phyloP scores from a whole-genome alignment of 1,140 invertebrate species.

The Cryptotermes secundus region DNA sequence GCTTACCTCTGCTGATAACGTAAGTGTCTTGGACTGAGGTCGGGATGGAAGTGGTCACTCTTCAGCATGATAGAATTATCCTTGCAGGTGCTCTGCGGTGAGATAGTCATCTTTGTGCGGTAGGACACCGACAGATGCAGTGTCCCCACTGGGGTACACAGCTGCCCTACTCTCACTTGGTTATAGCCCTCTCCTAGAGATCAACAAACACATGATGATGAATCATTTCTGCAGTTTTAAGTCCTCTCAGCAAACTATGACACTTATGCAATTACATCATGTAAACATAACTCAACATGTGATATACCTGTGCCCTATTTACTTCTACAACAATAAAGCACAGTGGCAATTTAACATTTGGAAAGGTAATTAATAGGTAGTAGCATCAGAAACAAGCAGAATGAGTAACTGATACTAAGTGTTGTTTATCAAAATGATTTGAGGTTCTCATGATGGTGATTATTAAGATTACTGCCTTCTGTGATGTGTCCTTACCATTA shows the following conservation, averaged over 20 bases:
- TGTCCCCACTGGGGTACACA: slow-evolving; percentile 79
- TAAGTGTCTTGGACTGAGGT: slow-evolving; percentile 67
- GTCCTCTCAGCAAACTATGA: slow-evolving; percentile 23
- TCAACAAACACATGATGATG: slow-evolving; percentile 20
- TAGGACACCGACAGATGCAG: slow-evolving; percentile 77
- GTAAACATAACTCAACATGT: background rate
- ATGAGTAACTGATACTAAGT: no score
- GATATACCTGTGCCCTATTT: no score
- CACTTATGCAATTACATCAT: slow-evolving; percentile 20
- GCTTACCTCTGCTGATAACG: slow-evolving; percentile 60
- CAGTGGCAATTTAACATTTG: no score
- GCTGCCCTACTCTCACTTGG: slow-evolving; percentile 74
- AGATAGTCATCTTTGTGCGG: slow-evolving; percentile 85
- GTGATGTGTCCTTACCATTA: no score
- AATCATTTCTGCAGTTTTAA: background rate
- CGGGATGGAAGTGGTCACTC: slow-evolving; percentile 84
- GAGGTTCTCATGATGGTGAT: no score
- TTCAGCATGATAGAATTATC: slow-evolving; percentile 77
- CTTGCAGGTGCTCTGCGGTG: slow-evolving; percentile 71
- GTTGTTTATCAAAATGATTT: no score
- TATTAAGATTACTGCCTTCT: no score
- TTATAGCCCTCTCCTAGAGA: slow-evolving; percentile 67
- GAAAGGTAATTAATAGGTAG: no score
- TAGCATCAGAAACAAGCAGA: no score
- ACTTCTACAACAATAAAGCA: no score